Evolutionary conservation across 2,797 vertebrate species (phyloP), one percentile per base, ranked within the genome.

Genomic region (Astyanax mexicanus): DNA sequence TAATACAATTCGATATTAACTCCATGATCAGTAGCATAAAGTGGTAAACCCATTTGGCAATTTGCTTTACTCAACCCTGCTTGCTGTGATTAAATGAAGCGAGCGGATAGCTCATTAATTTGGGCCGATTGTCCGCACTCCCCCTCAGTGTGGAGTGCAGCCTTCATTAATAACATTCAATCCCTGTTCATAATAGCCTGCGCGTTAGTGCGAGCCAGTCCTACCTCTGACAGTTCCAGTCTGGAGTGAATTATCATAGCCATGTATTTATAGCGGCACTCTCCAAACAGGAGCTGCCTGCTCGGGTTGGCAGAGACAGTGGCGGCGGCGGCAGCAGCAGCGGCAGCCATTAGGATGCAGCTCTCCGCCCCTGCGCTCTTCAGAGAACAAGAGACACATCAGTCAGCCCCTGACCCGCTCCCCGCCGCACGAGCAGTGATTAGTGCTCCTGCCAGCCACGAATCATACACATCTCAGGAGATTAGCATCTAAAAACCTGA

Each of bases 401-500:
- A 49, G 65, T 78, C 47, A 65, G 55, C 35, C 78, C 69, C 80
- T 80, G 78, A 78, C 47, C 58, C 54, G 38, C 65, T 75, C 87
- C 90, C 86, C 86, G 88, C 86, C 81, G 80, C 83, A 91, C 88
- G 91, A 89, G 86, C 90, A 87, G 90, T 90, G 85, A 92, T 93
- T 91, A 92, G 87, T 93, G 88, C 89, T 42, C 38, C 60, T 71
- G 75, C 13, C 58, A 77, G 89, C 87, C 91, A 92, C 91, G 91
- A 92, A 92, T 91, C 90, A 87, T 89, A 88, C 93, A 92, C 86
- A 92, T 90, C 91, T 90, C 92, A 94, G 94, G 93, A 92, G 91
- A 92, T 90, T 92, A 93, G 91, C 88, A 67, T 38, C 57, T 37
- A 65, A 65, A 77, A 71, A 17, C 29, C 25, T 15, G 37, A 27